These are phyloP conservation scores for Diplodus puntazzo DNA, from an alignment of 2,797 vertebrate species.

Conservation along the genomic window DNA sequence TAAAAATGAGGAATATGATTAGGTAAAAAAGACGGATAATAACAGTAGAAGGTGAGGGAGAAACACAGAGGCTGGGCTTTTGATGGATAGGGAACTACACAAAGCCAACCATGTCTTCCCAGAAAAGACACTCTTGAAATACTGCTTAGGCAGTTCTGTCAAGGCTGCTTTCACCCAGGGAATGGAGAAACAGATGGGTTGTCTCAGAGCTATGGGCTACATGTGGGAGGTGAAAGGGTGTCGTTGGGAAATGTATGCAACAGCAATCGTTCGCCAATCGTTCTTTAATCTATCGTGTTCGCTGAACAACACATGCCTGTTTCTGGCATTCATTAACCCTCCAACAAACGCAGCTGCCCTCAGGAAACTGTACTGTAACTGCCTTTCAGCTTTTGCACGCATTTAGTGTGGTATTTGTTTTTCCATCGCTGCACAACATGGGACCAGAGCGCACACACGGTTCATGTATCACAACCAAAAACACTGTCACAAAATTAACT, in stretches of 20 bases:
- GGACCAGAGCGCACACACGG: constrained; percentile 6
- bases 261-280: constrained; percentile 60
- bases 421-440: constrained; percentile 50
- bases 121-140: constrained; percentile 66
- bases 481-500: background rate
- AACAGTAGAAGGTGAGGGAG: constrained; percentile 55
- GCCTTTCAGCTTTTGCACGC: constrained; percentile 55
- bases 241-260: constrained; percentile 75
- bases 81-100: constrained; percentile 68
- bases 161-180: constrained; percentile 80
- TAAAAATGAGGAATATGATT: constrained; percentile 69
- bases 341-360: constrained; percentile 65
- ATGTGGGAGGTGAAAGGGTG: constrained; percentile 81
- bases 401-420: constrained; percentile 61
- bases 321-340: constrained; percentile 73
- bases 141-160: constrained; percentile 73
- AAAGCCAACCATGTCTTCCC: constrained; percentile 62
- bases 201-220: constrained; percentile 75
- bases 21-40: constrained; percentile 66
- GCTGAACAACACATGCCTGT: constrained; percentile 60
- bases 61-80: constrained; percentile 58
- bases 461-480: background rate
- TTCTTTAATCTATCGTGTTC: constrained; percentile 73
- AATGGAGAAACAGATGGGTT: constrained; percentile 83
- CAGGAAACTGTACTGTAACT: constrained; percentile 64